phyloP scores from a whole-genome alignment of 2,888 invertebrate genomes.

The Mythimna pallens region DNA sequence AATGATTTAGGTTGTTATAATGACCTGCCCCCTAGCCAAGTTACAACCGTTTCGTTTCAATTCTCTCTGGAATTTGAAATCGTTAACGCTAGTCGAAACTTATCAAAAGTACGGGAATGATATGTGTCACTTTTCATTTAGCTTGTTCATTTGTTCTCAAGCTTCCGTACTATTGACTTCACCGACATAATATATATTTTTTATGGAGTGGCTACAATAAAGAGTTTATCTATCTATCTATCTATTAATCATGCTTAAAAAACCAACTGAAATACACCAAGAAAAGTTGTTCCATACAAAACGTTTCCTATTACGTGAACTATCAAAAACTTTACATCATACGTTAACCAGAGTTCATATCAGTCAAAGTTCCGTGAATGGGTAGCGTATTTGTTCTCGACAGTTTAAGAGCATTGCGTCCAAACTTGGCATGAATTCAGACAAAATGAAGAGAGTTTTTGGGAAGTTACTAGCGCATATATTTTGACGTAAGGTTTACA shows the following conservation, averaged over 20 bases:
- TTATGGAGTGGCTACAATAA: too few relatives aligned
- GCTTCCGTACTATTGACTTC: too few relatives aligned
- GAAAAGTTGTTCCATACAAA: neutral
- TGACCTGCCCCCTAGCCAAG: too few relatives aligned
- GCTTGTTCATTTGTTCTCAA: too few relatives aligned
- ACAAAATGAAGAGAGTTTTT: constrained; percentile 33
- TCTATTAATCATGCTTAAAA: neutral
- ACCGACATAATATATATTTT: too few relatives aligned
- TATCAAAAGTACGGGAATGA: too few relatives aligned
- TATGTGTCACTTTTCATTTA: too few relatives aligned
- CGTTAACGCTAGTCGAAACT: too few relatives aligned
- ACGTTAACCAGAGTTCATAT: constrained; percentile 31
- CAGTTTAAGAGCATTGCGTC: constrained; percentile 39
- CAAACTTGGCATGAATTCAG: constrained; percentile 38
- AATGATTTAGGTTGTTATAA: too few relatives aligned
- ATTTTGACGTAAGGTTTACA: constrained; percentile 1
- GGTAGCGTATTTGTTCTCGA: constrained; percentile 50
- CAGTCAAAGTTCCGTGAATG: constrained; percentile 35
- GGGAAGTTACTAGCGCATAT: constrained; percentile 18
- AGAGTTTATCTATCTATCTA: neutral
- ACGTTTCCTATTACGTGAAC: constrained; percentile 1
- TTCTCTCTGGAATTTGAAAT: too few relatives aligned
- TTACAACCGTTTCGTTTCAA: too few relatives aligned
- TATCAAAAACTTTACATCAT: constrained; percentile 22
- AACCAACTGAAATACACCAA: neutral